Evolutionary conservation across 2,113 vertebrate species (phyloP).

Genomic region (Microtus ochrogaster): DNA sequence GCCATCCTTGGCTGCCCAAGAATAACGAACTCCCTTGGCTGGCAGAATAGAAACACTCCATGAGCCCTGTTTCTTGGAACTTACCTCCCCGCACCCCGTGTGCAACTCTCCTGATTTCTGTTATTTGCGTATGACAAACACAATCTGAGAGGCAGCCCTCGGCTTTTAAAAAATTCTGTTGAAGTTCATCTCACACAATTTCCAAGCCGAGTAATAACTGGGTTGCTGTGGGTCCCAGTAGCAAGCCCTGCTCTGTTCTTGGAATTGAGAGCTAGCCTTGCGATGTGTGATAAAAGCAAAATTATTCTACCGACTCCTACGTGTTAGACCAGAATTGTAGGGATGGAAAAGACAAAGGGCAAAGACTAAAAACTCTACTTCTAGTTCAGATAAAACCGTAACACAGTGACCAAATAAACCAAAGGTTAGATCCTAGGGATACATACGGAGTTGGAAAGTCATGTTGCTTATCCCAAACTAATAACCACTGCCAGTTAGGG

Average conservation of each 20-base stretch:
- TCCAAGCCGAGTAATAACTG: slow-evolving; percentile 14
- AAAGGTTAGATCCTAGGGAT: not conserved
- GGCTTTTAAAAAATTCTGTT: not conserved
- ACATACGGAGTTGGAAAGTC: not conserved
- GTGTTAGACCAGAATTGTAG: not conserved
- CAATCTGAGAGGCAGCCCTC: slow-evolving; percentile 32
- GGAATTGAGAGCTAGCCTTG: slow-evolving; percentile 4
- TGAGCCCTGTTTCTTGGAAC: slow-evolving; percentile 12
- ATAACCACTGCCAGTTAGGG: not conserved
- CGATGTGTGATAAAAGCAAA: slow-evolving; percentile 37
- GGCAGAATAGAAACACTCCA: slow-evolving; percentile 5
- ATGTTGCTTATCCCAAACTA: not conserved
- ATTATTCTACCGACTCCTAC: slow-evolving; percentile 3
- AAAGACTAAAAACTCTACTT: not conserved
- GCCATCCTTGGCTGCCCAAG: not conserved
- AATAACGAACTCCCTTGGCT: not conserved
- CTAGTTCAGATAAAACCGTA: slow-evolving; percentile 3
- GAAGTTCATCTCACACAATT: not conserved
- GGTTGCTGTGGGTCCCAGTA: not conserved
- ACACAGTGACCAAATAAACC: not conserved
- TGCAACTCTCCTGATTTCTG: slow-evolving; percentile 23
- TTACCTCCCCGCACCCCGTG: not conserved
- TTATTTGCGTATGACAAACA: slow-evolving; percentile 32
- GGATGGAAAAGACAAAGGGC: not conserved
- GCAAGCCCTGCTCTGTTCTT: slow-evolving; percentile 27